phyloP scores from a whole-genome alignment of 2,113 vertebrate species.

The Apodemus sylvaticus region DNA sequence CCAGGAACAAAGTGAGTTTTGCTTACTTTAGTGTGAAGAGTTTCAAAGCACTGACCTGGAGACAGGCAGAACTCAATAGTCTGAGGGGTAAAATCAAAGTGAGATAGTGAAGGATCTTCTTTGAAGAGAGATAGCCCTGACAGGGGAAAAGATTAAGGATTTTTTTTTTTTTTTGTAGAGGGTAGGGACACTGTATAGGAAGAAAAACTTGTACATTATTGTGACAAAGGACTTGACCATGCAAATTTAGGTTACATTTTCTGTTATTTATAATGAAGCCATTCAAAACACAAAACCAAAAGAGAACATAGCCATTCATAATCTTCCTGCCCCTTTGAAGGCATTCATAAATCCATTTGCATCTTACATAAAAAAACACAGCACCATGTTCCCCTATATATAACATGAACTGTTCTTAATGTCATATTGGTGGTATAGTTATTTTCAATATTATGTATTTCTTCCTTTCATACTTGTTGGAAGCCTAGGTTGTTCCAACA shows the following conservation, averaged over 20 bases:
- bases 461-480: slow-evolving; percentile 42
- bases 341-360: background rate
- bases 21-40: background rate
- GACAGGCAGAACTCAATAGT: background rate
- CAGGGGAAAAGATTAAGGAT: background rate
- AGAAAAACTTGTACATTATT: background rate
- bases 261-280: slow-evolving; percentile 20
- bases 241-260: slow-evolving; percentile 23
- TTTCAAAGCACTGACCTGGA: slow-evolving; percentile 52
- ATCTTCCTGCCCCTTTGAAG: slow-evolving; percentile 9
- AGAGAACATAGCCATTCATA: slow-evolving; percentile 13
- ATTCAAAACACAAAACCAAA: background rate
- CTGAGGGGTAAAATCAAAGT: background rate
- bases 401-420: slow-evolving; percentile 27
- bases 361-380: slow-evolving; percentile 37
- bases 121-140: background rate
- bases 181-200: background rate
- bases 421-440: background rate
- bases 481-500: slow-evolving; percentile 66
- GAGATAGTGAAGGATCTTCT: background rate
- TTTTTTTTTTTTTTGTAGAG: slow-evolving; percentile 15
- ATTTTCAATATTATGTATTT: slow-evolving; percentile 39
- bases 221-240: background rate
- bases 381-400: background rate
- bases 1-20: background rate